Evolutionary conservation across 2,888 invertebrate genomes (phyloP).

Genomic region (Nemotelus pantherinus): DNA sequence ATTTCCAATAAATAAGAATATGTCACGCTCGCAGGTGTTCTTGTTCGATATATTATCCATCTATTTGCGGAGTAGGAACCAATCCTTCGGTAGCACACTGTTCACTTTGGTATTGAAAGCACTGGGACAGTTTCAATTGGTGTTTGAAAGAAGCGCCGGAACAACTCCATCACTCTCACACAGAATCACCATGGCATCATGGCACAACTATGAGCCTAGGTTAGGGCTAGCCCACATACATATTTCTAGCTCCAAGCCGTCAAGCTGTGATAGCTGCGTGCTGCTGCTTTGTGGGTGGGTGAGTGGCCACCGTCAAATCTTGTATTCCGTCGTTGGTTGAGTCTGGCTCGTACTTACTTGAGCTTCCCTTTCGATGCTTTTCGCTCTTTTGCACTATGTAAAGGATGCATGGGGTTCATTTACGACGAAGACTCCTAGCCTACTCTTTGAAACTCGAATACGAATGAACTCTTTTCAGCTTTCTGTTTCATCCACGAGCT

Average conservation of each 20-base stretch:
- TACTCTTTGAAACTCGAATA: slow-evolving; percentile 15
- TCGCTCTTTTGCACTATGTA: background rate
- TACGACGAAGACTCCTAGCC: background rate
- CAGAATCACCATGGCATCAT: background rate
- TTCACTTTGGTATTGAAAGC: too few relatives aligned
- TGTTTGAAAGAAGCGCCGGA: background rate
- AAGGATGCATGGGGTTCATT: background rate
- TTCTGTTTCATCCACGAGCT: background rate
- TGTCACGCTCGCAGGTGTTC: too few relatives aligned
- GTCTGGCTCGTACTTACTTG: background rate
- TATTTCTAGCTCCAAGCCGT: background rate
- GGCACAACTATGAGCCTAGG: slow-evolving; percentile 34
- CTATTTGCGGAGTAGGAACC: too few relatives aligned
- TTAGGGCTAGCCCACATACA: slow-evolving; percentile 39
- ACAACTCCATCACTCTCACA: slow-evolving; percentile 2
- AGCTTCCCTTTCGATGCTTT: background rate
- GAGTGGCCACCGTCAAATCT: slow-evolving; percentile 2
- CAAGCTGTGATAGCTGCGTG: background rate
- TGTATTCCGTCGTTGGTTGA: background rate
- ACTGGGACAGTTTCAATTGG: too few relatives aligned
- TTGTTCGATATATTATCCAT: too few relatives aligned
- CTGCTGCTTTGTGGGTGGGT: slow-evolving; percentile 3
- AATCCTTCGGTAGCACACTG: too few relatives aligned
- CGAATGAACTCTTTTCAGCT: slow-evolving; percentile 29
- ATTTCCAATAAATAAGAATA: too few relatives aligned